A percentile compares a stretch with the other conserved stretches of the same genome.
Evolutionary conservation across 2,888 invertebrate species (phyloP).

Genomic region (Neoitamus cyanurus): DNA sequence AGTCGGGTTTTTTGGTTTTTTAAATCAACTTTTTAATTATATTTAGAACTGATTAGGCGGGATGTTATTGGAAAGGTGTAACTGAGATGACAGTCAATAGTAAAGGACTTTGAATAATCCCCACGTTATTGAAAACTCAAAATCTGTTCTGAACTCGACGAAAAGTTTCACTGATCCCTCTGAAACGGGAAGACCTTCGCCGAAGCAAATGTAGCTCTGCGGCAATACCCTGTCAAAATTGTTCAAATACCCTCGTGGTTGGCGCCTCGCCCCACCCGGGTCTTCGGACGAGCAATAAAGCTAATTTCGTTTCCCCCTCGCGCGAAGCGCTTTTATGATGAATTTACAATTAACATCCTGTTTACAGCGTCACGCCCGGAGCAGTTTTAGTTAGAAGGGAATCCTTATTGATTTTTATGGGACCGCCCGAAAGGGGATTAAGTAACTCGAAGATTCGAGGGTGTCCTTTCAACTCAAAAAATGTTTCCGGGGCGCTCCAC

Average conservation of each 20-base stretch:
- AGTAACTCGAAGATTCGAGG: slow-evolving; percentile 8
- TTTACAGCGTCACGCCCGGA: slow-evolving; percentile 40
- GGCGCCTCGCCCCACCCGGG: neutral
- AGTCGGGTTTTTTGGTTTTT: too few relatives aligned
- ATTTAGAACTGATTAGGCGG: too few relatives aligned
- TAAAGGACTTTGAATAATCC: too few relatives aligned
- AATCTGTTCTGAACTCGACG: too few relatives aligned
- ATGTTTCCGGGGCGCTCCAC: neutral
- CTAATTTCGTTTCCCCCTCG: slow-evolving; percentile 31
- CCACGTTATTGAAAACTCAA: too few relatives aligned
- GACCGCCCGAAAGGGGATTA: slow-evolving; percentile 15
- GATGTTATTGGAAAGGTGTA: too few relatives aligned
- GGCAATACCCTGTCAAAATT: slow-evolving; percentile 39
- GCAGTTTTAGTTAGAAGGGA: slow-evolving; percentile 31
- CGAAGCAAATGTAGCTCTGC: slow-evolving; percentile 21
- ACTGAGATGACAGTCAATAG: too few relatives aligned
- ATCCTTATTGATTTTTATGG: slow-evolving; percentile 40
- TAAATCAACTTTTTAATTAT: too few relatives aligned
- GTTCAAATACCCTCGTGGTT: slow-evolving; percentile 20
- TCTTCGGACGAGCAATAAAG: slow-evolving; percentile 14
- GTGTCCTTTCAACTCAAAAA: slow-evolving; percentile 26
- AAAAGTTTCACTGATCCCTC: too few relatives aligned
- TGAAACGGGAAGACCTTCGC: neutral
- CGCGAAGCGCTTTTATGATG: slow-evolving; percentile 27
- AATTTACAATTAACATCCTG: slow-evolving; percentile 44